These are phyloP conservation scores for Rhagonycha fulva DNA, from an alignment of 2,888 invertebrate species.

Conservation along the genomic window DNA sequence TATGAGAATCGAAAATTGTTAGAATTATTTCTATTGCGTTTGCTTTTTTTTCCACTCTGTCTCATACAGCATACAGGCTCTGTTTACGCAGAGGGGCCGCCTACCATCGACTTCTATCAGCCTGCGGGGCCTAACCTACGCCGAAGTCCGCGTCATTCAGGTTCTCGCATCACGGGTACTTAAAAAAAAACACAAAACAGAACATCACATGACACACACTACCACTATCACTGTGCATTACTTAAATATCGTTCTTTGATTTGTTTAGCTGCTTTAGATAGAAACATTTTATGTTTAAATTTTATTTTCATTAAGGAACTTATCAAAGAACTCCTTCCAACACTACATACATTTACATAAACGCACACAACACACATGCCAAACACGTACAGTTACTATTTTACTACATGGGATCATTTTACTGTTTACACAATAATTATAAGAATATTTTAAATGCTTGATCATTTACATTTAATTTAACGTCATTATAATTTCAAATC, in stretches of 20 bases:
- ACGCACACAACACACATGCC: neutral
- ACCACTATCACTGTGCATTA: constrained; percentile 34
- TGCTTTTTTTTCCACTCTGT: constrained; percentile 55
- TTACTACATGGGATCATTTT: constrained; percentile 34
- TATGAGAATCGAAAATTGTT: constrained; percentile 46
- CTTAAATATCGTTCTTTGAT: neutral
- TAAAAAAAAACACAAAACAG: constrained; percentile 50
- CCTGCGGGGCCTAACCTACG: constrained; percentile 60
- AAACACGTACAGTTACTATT: constrained; percentile 37
- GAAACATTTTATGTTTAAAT: constrained; percentile 1
- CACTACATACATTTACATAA: constrained; percentile 21
- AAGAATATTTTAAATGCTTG: constrained; percentile 31
- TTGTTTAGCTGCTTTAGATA: neutral
- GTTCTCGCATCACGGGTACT: constrained; percentile 58
- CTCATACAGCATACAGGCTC: constrained; percentile 59
- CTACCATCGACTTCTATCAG: constrained; percentile 56
- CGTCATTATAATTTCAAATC: constrained; percentile 38
- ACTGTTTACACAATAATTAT: constrained; percentile 29
- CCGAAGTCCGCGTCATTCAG: constrained; percentile 55
- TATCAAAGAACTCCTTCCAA: constrained; percentile 27
- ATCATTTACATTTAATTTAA: constrained; percentile 26
- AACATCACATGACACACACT: constrained; percentile 34
- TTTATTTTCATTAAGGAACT: constrained; percentile 6
- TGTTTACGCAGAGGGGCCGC: constrained; percentile 58
- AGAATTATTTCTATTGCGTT: constrained; percentile 45